These are phyloP conservation scores for Rhinichthys klamathensis DNA, from an alignment of 2,113 vertebrate species.

Conservation along the genomic window DNA sequence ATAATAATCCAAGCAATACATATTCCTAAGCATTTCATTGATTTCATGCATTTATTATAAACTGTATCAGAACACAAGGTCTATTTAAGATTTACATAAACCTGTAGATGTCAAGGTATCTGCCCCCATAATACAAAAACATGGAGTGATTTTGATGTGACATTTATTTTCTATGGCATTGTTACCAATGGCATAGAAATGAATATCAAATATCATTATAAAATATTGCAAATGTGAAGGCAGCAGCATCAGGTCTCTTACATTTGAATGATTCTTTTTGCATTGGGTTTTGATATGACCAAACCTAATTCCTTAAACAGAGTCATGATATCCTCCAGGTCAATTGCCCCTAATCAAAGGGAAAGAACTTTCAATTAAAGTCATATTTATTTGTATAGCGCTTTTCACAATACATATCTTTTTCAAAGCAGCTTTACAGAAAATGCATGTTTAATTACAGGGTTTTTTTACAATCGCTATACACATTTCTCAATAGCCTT, in stretches of 20 bases:
- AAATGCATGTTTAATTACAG: too few species aligned
- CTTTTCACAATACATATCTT: too few species aligned
- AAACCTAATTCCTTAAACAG: slow-evolving; percentile 79
- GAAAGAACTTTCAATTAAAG: slow-evolving; percentile 57
- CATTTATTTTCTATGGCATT: too few species aligned
- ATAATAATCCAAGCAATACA: neutral
- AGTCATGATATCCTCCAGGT: slow-evolving; percentile 76
- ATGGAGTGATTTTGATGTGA: neutral
- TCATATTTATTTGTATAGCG: too few species aligned
- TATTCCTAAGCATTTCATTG: neutral
- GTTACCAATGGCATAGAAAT: too few species aligned
- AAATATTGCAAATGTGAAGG: slow-evolving; percentile 38
- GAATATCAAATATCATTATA: too few species aligned
- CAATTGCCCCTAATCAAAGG: slow-evolving; percentile 74
- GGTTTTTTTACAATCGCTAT: too few species aligned
- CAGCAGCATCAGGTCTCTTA: slow-evolving; percentile 61
- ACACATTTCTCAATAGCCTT: too few species aligned
- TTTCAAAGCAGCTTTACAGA: too few species aligned
- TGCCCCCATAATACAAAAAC: neutral
- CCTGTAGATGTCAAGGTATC: neutral
- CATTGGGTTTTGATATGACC: slow-evolving; percentile 74
- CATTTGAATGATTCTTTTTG: slow-evolving; percentile 79
- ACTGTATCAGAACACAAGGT: neutral
- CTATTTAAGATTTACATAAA: neutral
- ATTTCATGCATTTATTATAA: neutral